Base-by-base conservation (phyloP, 2,113 vertebrate species). In the Oncorhynchus tshawytscha region DNA sequence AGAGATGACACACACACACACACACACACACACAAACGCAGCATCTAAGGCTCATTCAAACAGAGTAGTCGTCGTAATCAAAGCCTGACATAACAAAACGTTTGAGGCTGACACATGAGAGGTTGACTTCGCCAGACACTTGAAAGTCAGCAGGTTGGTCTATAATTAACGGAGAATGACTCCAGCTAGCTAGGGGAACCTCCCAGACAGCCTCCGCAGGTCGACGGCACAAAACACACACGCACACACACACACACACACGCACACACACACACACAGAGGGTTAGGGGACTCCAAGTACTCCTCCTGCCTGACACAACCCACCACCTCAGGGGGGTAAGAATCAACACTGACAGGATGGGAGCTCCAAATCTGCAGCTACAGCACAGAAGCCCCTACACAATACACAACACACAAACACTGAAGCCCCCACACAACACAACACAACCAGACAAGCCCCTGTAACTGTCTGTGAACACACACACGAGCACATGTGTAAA, bases 131-230 rank as follows among this genome's bases (percentile, higher is more conserved):
- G 82, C 82, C 83, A 73, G 85, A 78, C 85, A 85, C 89, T 91
- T 90, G 85, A 91, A 90, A 91, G 90, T 90, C 88, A 90, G 90
- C 90, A 92, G 91, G 90, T 89, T 91, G 87, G 85, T 80, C 82
- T 69, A 85, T 90, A 92, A 92, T 92, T 90, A 92, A 91, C 91
- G 85, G 86, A 91, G 89, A 90, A 82, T 84, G 84, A 87, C 85
- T 85, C 73, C 76, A 89, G 85, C 89, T 90, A 88, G 88, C 82
- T 48, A 86, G 91, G 87, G 84, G 74, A 82, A 77, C 64, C 78
- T 70, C 85, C 20, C 78, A 69, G 75, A 48, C 67, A 48, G n/a
- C 22, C 51, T 54, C 51, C 51, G 5, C 51, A 54, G 51, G 51
- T 54, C 64, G 22, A 29, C 25, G 16, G 62, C 67, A 39, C 68